phyloP scores from a whole-genome alignment of 2,113 vertebrate species.

The Sylvia atricapilla region DNA sequence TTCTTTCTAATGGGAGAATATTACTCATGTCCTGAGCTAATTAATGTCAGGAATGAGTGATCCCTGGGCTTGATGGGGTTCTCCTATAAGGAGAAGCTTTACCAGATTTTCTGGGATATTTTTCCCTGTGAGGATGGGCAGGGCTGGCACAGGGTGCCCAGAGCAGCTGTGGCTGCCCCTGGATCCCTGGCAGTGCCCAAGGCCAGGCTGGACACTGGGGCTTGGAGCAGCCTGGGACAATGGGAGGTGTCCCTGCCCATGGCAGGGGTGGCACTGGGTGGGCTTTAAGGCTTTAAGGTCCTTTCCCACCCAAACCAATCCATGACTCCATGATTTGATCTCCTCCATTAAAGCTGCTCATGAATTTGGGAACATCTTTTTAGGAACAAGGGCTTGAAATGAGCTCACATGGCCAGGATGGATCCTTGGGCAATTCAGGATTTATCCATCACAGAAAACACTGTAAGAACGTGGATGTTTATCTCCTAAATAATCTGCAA shows the following conservation, averaged over 20 bases:
- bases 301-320: not conserved
- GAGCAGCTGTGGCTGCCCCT: not conserved
- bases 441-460: too few relatives aligned
- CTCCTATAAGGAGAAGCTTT: not conserved
- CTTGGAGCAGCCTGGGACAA: not conserved
- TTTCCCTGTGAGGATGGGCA: accelerated
- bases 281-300: accelerated
- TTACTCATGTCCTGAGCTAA: not conserved
- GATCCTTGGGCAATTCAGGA: not conserved
- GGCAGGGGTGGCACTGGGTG: accelerated
- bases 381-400: not conserved
- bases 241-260: not conserved
- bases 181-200: not conserved
- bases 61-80: not conserved
- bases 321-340: not conserved
- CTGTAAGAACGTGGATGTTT: too few relatives aligned
- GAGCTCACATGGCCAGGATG: accelerated
- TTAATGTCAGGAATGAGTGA: not conserved
- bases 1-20: not conserved
- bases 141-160: not conserved
- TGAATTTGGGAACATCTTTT: not conserved
- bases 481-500: too few relatives aligned
- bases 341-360: not conserved
- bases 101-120: not conserved
- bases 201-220: not conserved